These are phyloP conservation scores for Jordanella pulchra DNA, from an alignment of 2,797 vertebrate species.

Conservation along the genomic window DNA sequence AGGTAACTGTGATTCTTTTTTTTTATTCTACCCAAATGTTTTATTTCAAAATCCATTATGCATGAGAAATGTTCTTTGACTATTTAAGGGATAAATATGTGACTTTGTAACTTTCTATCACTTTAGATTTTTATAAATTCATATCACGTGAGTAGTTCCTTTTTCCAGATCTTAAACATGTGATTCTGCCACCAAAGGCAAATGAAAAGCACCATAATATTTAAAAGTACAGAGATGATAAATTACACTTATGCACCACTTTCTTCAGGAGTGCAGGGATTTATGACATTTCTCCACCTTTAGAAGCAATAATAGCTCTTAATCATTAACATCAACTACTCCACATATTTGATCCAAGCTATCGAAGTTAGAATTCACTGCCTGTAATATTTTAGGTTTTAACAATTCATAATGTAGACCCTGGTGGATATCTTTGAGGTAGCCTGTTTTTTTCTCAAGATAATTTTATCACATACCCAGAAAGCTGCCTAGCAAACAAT, in stretches of 20 bases:
- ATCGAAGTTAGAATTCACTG: background rate
- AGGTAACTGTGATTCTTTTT: no score
- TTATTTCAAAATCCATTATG: background rate
- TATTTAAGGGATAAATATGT: background rate
- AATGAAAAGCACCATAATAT: constrained; percentile 15
- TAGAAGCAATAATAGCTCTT: constrained; percentile 24
- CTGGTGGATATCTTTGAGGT: constrained; percentile 15
- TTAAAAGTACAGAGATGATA: background rate
- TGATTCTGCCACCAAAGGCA: constrained; percentile 18
- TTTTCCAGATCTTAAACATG: background rate
- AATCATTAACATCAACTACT: constrained; percentile 35
- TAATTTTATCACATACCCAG: constrained; percentile 33
- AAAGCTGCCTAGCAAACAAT: constrained; percentile 30
- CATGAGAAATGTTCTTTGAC: background rate
- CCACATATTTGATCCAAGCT: constrained; percentile 6
- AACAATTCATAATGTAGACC: constrained; percentile 22
- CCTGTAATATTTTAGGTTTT: constrained; percentile 19
- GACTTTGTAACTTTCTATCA: background rate
- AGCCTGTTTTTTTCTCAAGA: constrained; percentile 41
- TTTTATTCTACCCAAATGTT: background rate
- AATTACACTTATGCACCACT: background rate
- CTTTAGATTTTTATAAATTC: background rate
- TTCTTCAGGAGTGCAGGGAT: background rate
- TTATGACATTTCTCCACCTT: constrained; percentile 18
- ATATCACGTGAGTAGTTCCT: background rate